Evolutionary conservation across 2,797 vertebrate genomes (phyloP).

Genomic region (Pangasius krempfi): DNA sequence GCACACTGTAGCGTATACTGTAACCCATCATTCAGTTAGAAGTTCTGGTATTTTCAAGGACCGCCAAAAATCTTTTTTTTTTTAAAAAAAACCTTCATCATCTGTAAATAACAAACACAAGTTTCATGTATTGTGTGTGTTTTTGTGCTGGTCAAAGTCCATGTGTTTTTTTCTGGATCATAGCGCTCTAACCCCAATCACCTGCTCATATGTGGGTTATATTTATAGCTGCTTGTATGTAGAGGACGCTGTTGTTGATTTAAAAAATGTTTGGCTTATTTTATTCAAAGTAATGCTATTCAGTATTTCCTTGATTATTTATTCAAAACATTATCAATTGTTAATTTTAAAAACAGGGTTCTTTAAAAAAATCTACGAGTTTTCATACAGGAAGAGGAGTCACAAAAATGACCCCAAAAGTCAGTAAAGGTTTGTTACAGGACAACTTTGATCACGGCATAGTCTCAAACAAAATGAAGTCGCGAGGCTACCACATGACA

Average conservation of each 20-base stretch:
- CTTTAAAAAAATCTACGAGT: not conserved
- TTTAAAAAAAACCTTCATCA: no score
- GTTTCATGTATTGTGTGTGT: not conserved
- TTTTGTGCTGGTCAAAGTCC: constrained; percentile 47
- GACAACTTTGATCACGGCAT: not conserved
- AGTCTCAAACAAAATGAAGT: not conserved
- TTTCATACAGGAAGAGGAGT: not conserved
- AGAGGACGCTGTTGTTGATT: constrained; percentile 4
- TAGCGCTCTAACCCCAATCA: constrained; percentile 33
- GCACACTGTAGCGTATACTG: no score
- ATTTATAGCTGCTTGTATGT: not conserved
- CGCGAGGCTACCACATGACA: not conserved
- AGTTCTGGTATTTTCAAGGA: no score
- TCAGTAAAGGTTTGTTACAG: not conserved
- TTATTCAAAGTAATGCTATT: no score
- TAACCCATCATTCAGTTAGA: not conserved
- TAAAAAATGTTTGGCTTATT: not conserved
- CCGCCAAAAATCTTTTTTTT: not conserved
- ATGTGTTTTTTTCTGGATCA: not conserved
- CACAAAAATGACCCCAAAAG: not conserved
- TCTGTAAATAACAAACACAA: not conserved
- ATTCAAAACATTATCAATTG: not conserved
- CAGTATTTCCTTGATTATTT: not conserved
- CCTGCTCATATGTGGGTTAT: not conserved
- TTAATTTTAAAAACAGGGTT: not conserved